Base-by-base conservation (phyloP, 1,140 invertebrate genomes). In the Helicorthomorpha holstii region DNA sequence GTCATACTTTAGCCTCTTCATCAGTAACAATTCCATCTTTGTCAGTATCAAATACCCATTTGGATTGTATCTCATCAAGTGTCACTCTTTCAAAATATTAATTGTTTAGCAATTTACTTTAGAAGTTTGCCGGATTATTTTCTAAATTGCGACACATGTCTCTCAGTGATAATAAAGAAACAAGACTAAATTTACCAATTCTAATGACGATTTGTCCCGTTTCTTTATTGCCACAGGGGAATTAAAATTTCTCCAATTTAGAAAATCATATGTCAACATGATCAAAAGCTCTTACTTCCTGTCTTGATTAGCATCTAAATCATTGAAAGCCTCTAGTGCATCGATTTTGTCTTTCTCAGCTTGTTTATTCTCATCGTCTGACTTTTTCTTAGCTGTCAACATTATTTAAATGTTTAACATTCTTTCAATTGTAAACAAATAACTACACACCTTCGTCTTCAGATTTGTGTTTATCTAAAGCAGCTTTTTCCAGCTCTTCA, bases 41-140 rank as follows among this genome's bases (percentile, higher is more conserved):
- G 69, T 96, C 82, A 57, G 79, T 80, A 69, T 96, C 92, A 73
- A 96, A 89, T 42, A 77, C 79, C 29, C 73, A 69, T 56, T 80
- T 75, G 3, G 76, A 73, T 69, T 82, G 80, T 12, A 98, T 66
- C 70, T 97, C 93, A 48, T 74, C 70, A 38, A 82, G 62, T 55
- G 81, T 77, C 42, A 95, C 65, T 49, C 80, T 77, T 54, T 14
- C 64, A 63, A 45, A 52, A 55, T 56, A 29, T 54, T 43, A 49
- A 57, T 27, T 12, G 19, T 7, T 45, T 23, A 12, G 16, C 10
- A 45, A 7, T 10, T 23, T 45, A n/a, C 4, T 10, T 7, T 10
- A 4, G 22, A 45, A 4, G 4, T 45, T 19, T 21, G 4, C 4
- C 4, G 10, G 16, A 49, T 2, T 41, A 10, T 29, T 19, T 2